Evolutionary conservation across 2,113 vertebrate genomes (phyloP).

Genomic region (Neolamprologus ventralis): DNA sequence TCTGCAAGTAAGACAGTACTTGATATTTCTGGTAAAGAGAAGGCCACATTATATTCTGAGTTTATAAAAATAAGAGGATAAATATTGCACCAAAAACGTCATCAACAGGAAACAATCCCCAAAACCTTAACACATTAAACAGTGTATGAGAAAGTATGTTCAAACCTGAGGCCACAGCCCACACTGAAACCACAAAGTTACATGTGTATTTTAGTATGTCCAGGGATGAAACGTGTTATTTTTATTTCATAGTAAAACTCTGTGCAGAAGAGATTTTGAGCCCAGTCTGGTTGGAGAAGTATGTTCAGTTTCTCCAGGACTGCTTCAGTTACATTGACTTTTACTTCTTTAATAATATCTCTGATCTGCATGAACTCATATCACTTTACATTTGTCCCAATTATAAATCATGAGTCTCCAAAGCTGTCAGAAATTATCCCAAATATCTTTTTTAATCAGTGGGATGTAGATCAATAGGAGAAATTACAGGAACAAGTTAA

Average conservation of each 20-base stretch:
- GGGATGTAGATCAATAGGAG: not conserved
- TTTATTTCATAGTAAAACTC: not conserved
- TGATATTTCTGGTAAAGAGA: not conserved
- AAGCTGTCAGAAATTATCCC: not conserved
- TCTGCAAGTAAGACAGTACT: not conserved
- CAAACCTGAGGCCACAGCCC: not conserved
- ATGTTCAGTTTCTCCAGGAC: not conserved
- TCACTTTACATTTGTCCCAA: not conserved
- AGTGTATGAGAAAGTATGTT: not conserved
- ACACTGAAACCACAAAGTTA: not conserved
- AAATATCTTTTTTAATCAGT: not conserved
- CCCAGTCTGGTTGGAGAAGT: not conserved
- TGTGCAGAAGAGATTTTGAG: not conserved
- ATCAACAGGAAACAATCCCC: not conserved
- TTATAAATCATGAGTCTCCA: not conserved
- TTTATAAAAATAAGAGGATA: not conserved
- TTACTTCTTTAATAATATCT: not conserved
- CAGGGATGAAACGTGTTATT: not conserved
- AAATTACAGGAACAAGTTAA: not conserved
- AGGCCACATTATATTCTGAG: not conserved
- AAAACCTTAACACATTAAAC: not conserved
- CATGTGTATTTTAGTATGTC: not conserved
- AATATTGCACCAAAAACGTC: not conserved
- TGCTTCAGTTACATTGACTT: not conserved
- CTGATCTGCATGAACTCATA: not conserved